Base-by-base conservation (phyloP, 2,797 vertebrate species). In the Sebastes steindachneri region DNA sequence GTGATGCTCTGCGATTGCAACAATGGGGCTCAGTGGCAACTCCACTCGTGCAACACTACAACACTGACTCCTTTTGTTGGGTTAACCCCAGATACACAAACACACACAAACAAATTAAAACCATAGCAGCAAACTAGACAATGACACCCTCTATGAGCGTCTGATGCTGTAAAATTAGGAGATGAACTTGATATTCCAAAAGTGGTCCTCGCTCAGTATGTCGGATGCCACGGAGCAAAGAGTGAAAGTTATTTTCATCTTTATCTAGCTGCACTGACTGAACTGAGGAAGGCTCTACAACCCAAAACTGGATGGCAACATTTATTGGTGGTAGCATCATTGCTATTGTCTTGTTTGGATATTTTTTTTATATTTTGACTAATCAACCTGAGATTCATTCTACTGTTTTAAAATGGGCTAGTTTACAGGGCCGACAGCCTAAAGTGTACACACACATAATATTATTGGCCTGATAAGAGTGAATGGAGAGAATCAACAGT, bases 31-130 rank as follows among this genome's bases (percentile, higher is more conserved):
- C 62, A 57, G 23, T 3, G 53, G 53, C 23, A 57, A 15, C 78
- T 58, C 11, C 6, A 21, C 31, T 37, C 25, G 26, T 57, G 7
- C 68, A 85, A 77, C 74, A 72, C 60, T 83, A 5, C 68, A 85
- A 77, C 74, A 74, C 60, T 85, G 80, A 76, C 62, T 66, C 58
- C 65, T 75, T 83, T 86, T 75, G 68, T 69, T 81, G 48, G 41
- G 37, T 35, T 17, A 23, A 29, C n/a, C 23, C 11, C 25, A 12
- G 23, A 63, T 25, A 67, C 15, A 51, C 37, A n/a, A 12, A 57
- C 15, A 72, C 10, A 57, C 11, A 60, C n/a, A 62, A 11, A 73
- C 25, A 58, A 28, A 29, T 29, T 17, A 29, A 45, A 59, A 59
- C 26, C 14, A 28, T 26, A 28, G 57, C 7, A 28, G 57, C 57